Conservation (phyloP, 2,888 invertebrate species). For the Deilephila porcellus region DNA sequence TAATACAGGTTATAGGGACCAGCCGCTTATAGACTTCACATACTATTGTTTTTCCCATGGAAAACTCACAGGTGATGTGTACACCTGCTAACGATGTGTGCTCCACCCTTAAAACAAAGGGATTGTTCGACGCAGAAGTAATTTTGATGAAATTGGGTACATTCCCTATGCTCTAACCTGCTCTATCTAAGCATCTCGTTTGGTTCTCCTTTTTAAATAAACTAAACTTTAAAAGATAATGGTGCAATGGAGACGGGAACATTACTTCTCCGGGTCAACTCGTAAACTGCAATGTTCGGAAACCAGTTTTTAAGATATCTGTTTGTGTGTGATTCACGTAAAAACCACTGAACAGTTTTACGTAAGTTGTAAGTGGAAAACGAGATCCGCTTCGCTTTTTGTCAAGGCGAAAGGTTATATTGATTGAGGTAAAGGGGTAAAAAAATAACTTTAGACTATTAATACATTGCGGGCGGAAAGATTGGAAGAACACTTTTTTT, state of each 20-base stretch:
- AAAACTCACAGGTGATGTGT: too few relatives aligned
- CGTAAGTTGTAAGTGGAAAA: conserved; percentile 1
- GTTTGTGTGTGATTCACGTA: conserved; percentile 21
- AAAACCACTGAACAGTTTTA: conserved; percentile 17
- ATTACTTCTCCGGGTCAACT: conserved; percentile 10
- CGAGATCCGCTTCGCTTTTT: conserved; percentile 16
- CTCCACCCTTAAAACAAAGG: too few relatives aligned
- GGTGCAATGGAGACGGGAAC: neutral
- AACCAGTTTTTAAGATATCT: conserved; percentile 14
- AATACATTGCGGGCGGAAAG: neutral
- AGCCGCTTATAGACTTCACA: too few relatives aligned
- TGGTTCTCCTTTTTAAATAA: too few relatives aligned
- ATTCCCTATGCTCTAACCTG: too few relatives aligned
- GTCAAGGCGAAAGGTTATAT: neutral
- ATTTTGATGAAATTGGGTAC: too few relatives aligned
- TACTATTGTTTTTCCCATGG: too few relatives aligned
- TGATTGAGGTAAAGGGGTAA: neutral
- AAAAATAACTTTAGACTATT: neutral
- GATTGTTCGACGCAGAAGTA: too few relatives aligned
- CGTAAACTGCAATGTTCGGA: conserved; percentile 17
- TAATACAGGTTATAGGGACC: too few relatives aligned
- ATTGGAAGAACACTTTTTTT: neutral
- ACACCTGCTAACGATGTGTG: too few relatives aligned
- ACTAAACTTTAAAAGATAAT: neutral
- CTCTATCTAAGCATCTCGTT: neutral